Evolutionary conservation across 2,797 vertebrate genomes (phyloP), one percentile per base, ranked within the genome.

Genomic region (Pteronotus mesoamericanus): DNA sequence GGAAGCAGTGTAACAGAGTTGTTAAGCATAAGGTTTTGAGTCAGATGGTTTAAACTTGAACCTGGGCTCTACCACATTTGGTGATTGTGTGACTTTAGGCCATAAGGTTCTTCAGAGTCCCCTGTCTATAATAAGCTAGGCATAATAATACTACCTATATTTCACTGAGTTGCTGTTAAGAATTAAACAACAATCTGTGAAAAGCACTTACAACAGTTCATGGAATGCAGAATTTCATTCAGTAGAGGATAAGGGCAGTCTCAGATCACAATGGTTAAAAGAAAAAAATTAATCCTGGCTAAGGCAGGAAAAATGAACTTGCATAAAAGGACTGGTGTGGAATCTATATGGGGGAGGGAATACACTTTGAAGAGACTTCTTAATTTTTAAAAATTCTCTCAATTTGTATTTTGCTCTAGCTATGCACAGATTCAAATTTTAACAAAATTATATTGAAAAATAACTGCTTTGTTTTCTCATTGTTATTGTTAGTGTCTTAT

Each of bases 381-480:
- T 86, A 90, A 83, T 64, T 91, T 82, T 77, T 42, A 86, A 86
- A 74, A 92, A 80, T 86, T 21, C 16, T 75, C 37, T 89, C 57
- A 75, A 37, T 51, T 82, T 94, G 24, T 64, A 37, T 85, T 83
- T 87, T 91, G 89, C 80, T 59, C 66, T 64, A 91, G 22, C 29
- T 19, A 85, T 51, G 22, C 39, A 72, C 26, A 84, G 19, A 89
- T 86, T 89, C 69, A 92, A 85, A 75, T 87, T 94, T 95, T 95
- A 66, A 87, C 42, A 84, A 89, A 96, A 57, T 64, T 77, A 66
- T 64, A 59, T 1, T 86, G 26, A 15, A 93, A 96, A 93, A 74
- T 44, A 97, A 80, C 7, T 75, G 59, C 29, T 91, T 86, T 94
- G 84, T 64, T 95, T 92, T 74, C 66, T 79, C 42, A 77, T 89